Evolutionary conservation across 1,140 invertebrate species (phyloP).

Genomic region (Drosophila nannoptera): DNA sequence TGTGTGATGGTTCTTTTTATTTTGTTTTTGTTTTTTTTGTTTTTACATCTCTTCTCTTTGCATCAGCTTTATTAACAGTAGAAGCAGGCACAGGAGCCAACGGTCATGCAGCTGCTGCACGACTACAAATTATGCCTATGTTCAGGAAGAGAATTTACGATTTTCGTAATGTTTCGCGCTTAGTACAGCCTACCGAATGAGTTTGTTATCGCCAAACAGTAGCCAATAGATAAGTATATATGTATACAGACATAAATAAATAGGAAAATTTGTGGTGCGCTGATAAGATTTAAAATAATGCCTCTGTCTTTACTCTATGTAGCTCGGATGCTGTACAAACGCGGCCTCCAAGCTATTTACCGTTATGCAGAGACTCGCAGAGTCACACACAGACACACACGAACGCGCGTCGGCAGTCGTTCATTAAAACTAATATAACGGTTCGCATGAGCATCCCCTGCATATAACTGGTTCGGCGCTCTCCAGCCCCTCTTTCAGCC

Average conservation of each 20-base stretch:
- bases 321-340: too few relatives aligned
- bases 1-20: constrained; percentile 23
- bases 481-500: neutral
- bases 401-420: too few relatives aligned
- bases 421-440: too few relatives aligned
- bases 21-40: constrained; percentile 8
- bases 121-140: too few relatives aligned
- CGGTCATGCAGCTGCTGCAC: neutral
- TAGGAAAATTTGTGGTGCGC: constrained; percentile 3
- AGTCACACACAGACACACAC: too few relatives aligned
- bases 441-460: neutral
- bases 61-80: neutral
- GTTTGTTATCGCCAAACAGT: neutral
- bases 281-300: constrained; percentile 8
- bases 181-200: constrained; percentile 9
- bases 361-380: too few relatives aligned
- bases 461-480: neutral
- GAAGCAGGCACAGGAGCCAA: neutral
- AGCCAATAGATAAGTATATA: neutral
- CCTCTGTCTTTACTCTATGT: too few relatives aligned
- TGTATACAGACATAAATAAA: neutral
- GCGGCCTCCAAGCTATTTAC: too few relatives aligned
- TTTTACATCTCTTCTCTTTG: constrained; percentile 3
- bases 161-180: too few relatives aligned
- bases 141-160: too few relatives aligned